phyloP scores from a whole-genome alignment of 1,140 invertebrate genomes.

The Apis laboriosa region DNA sequence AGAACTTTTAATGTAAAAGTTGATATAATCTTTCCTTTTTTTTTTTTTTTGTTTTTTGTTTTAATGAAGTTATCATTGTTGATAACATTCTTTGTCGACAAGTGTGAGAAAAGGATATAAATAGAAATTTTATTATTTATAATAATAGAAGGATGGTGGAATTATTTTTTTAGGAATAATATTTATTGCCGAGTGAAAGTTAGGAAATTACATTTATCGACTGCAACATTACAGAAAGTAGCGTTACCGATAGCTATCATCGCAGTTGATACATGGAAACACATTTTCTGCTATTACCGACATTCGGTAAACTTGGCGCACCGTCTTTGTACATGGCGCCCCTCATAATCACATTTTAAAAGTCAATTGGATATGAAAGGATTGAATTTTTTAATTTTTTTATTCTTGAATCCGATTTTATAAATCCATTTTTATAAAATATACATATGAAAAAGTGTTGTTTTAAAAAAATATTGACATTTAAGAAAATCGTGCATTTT shows the following conservation, averaged over 20 bases:
- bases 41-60: neutral
- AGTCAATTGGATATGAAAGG: neutral
- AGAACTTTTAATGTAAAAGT: neutral
- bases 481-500: neutral
- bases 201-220: neutral
- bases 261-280: neutral
- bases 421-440: neutral
- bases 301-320: neutral
- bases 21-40: neutral
- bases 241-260: neutral
- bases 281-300: conserved; percentile 8
- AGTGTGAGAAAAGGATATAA: neutral
- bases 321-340: conserved; percentile 7
- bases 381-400: neutral
- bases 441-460: too few species aligned
- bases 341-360: neutral
- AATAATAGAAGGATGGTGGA: too few species aligned
- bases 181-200: neutral
- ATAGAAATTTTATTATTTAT: neutral
- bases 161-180: neutral
- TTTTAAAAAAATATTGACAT: neutral
- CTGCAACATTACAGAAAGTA: neutral
- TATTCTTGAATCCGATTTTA: too few species aligned
- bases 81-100: neutral
- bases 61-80: neutral